Conservation (phyloP, 2,888 invertebrate genomes). For the Lasioglossum calceatum region DNA sequence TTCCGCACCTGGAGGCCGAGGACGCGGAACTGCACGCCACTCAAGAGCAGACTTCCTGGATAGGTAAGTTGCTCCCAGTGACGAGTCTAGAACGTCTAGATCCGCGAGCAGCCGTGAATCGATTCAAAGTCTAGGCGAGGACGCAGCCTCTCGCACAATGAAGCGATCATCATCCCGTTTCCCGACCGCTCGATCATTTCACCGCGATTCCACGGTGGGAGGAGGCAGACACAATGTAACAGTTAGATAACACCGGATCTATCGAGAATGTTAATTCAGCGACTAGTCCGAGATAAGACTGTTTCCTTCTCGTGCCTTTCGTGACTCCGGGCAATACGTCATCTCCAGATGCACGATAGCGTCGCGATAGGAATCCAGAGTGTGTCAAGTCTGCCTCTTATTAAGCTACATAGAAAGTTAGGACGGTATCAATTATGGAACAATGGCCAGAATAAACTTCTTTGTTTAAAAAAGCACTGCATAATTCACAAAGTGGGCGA, state of each 20-base stretch:
- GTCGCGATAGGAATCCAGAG: background rate
- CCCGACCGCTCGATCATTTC: background rate
- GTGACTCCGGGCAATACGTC: background rate
- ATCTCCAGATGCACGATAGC: background rate
- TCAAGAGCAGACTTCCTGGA: constrained; percentile 85
- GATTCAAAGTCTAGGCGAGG: background rate
- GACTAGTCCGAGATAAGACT: background rate
- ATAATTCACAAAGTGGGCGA: background rate
- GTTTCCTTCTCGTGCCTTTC: background rate
- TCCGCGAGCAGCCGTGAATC: background rate
- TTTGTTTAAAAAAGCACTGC: too few relatives aligned
- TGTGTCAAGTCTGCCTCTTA: background rate
- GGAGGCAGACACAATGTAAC: constrained; percentile 6
- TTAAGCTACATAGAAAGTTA: background rate
- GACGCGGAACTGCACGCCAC: constrained; percentile 79
- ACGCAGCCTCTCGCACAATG: background rate
- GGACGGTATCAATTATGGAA: background rate
- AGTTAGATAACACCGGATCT: background rate
- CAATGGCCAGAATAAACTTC: too few relatives aligned
- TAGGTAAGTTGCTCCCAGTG: constrained; percentile 82
- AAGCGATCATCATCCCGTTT: constrained; percentile 1
- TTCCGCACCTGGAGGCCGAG: constrained; percentile 85
- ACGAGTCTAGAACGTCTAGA: background rate
- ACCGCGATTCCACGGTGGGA: background rate
- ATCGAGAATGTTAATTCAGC: background rate